Conservation (phyloP, 2,888 invertebrate species). For the Cephus sareptanus region DNA sequence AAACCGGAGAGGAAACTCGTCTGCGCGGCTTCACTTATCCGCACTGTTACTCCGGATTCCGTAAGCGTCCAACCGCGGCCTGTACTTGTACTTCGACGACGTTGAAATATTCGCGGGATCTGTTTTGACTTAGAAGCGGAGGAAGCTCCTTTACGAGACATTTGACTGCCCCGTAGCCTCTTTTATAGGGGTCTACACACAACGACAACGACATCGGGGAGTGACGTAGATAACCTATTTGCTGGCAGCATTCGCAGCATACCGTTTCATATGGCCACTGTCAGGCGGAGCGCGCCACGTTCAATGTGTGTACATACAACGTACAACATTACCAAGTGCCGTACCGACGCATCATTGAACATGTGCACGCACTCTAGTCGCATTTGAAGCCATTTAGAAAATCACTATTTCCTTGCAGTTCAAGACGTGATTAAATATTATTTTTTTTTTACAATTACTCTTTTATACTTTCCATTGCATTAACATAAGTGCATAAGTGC, state of each 20-base stretch:
- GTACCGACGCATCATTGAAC: background rate
- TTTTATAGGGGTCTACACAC: conserved; percentile 22
- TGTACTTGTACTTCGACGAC: conserved; percentile 30
- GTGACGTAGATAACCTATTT: conserved; percentile 30
- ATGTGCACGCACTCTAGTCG: background rate
- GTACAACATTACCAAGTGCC: background rate
- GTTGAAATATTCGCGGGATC: conserved; percentile 54
- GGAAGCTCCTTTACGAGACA: conserved; percentile 53
- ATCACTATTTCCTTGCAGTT: background rate
- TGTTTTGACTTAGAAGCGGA: conserved; percentile 47
- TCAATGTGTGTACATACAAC: background rate
- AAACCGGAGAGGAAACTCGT: conserved; percentile 6
- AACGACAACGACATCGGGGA: conserved; percentile 28
- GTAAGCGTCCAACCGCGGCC: conserved; percentile 11
- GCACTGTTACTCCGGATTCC: conserved; percentile 18
- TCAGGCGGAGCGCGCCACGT: background rate
- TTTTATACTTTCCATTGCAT: background rate
- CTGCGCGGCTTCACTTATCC: conserved; percentile 11
- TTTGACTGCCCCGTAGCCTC: conserved; percentile 43
- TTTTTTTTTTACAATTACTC: background rate
- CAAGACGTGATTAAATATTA: background rate
- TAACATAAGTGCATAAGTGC: background rate
- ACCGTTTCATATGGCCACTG: background rate
- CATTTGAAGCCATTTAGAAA: background rate
- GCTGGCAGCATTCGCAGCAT: background rate